Conservation (phyloP, 2,888 invertebrate species). For the Tetranychus truncatus region DNA sequence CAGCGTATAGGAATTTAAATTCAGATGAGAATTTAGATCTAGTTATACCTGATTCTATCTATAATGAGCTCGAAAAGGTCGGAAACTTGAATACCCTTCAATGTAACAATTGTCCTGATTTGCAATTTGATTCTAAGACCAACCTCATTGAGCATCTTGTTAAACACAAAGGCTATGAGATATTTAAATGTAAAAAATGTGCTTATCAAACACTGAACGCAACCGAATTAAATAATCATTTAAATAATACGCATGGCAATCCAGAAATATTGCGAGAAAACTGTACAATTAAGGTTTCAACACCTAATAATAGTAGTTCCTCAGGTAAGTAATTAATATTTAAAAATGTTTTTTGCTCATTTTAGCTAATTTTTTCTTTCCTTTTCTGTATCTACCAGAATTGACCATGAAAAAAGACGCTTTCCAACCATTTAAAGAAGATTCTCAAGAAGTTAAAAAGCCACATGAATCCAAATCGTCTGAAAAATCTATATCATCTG, state of each 20-base stretch:
- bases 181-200: conserved; percentile 56
- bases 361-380: too few species aligned
- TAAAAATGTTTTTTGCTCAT: not conserved
- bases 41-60: not conserved
- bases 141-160: conserved; percentile 46
- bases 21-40: too few species aligned
- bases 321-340: not conserved
- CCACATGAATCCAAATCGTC: not conserved
- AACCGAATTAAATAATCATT: not conserved
- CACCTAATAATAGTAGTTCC: not conserved
- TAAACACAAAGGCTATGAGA: conserved; percentile 48
- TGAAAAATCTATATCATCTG: not conserved
- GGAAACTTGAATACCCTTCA: not conserved
- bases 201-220: conserved; percentile 20
- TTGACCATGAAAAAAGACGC: not conserved
- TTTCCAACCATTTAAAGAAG: not conserved
- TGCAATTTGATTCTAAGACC: conserved; percentile 36
- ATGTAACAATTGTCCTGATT: conserved; percentile 13
- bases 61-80: not conserved
- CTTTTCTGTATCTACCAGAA: not conserved
- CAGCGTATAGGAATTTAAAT: too few species aligned
- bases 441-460: not conserved
- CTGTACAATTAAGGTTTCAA: not conserved
- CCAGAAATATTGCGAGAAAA: not conserved
- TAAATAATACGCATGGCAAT: not conserved